phyloP scores from a whole-genome alignment of 2,797 vertebrate species.

The Brotula barbata region DNA sequence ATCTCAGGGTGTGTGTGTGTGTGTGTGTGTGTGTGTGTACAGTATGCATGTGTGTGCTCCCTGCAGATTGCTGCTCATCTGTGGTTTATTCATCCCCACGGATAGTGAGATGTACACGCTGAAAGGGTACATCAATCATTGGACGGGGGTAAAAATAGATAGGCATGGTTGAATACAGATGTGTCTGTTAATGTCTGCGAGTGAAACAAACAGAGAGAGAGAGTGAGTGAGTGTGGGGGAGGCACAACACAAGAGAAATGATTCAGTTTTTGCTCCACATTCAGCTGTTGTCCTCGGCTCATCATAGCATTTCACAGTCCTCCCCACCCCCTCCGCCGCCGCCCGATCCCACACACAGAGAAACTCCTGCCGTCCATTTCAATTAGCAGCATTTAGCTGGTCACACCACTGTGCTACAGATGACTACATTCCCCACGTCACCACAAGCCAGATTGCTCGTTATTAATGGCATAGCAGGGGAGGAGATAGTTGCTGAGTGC shows the following conservation, averaged over 20 bases:
- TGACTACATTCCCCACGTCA: conserved; percentile 75
- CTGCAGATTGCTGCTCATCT: conserved; percentile 64
- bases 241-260: conserved; percentile 3
- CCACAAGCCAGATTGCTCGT: conserved; percentile 63
- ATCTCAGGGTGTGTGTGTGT: conserved; percentile 15
- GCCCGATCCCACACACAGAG: conserved; percentile 63
- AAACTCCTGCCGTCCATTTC: conserved; percentile 72
- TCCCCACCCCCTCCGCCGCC: conserved; percentile 38
- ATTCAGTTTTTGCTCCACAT: conserved; percentile 21
- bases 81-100: conserved; percentile 71
- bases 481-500: conserved; percentile 60
- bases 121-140: conserved; percentile 74
- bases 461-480: conserved; percentile 68
- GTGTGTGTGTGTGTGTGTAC: conserved; percentile 14
- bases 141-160: conserved; percentile 56
- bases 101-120: conserved; percentile 63
- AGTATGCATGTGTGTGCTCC: conserved; percentile 14
- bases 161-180: conserved; percentile 52
- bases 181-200: conserved; percentile 31
- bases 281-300: conserved; percentile 2
- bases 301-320: conserved; percentile 26
- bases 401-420: conserved; percentile 70
- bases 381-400: conserved; percentile 75
- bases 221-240: background rate
- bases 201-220: background rate